These are phyloP conservation scores for Hirtodrosophila confusa DNA, from an alignment of 2,888 invertebrate genomes.

Conservation along the genomic window DNA sequence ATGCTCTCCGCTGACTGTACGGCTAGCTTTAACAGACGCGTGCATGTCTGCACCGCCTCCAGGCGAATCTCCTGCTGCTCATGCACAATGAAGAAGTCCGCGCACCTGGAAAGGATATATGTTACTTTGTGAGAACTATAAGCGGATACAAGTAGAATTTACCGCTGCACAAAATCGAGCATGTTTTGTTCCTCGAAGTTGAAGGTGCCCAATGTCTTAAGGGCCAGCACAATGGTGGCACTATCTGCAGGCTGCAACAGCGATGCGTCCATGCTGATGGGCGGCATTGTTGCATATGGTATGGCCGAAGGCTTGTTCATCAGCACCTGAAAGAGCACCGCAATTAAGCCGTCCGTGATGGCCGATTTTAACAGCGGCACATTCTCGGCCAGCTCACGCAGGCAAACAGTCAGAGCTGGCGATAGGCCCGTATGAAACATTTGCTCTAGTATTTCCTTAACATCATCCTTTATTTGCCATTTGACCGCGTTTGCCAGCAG, in stretches of 20 bases:
- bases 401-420: constrained; percentile 94
- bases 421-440: constrained; percentile 97
- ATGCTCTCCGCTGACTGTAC: constrained; percentile 87
- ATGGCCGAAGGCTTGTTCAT: constrained; percentile 94
- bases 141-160: neutral
- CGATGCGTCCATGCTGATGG: constrained; percentile 82
- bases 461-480: constrained; percentile 90
- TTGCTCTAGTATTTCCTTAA: constrained; percentile 93
- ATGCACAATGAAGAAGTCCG: constrained; percentile 94
- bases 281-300: constrained; percentile 84
- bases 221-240: constrained; percentile 93
- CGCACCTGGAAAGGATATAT: constrained; percentile 86
- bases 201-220: constrained; percentile 95
- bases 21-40: constrained; percentile 93
- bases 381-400: constrained; percentile 94
- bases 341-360: constrained; percentile 96
- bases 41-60: constrained; percentile 97
- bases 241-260: constrained; percentile 87
- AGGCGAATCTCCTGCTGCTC: constrained; percentile 96
- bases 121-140: no score
- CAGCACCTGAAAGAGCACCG: constrained; percentile 95
- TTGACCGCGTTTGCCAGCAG: constrained; percentile 94
- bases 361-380: constrained; percentile 94
- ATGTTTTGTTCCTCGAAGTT: constrained; percentile 97
- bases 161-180: constrained; percentile 93